Base-by-base conservation (phyloP, 2,888 invertebrate genomes). In the Eucera pruinosa region DNA sequence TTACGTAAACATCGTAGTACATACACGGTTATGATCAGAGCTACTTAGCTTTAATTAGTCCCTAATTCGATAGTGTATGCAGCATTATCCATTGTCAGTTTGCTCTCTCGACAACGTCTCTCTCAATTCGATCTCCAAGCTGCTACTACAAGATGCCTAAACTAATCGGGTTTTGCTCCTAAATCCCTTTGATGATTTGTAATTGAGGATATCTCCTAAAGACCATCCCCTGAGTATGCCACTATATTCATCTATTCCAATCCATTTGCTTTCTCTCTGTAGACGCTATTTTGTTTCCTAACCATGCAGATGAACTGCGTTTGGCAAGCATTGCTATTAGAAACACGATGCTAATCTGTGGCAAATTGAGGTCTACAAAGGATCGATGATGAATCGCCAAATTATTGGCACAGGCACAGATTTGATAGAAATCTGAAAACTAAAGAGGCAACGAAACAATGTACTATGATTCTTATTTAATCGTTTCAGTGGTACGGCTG, bases 131-230 rank as follows among this genome's bases (percentile, higher is more conserved):
- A 81, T 74, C 62, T 75, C 74, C 47, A 39, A 45, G 43, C 57
- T 45, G 65, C 41, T 54, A 39, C 61, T 81, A 60, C 72, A 65
- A 76, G 79, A 80, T 85, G 78, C 77, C 75, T 76, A 86, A 86
- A 84, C 80, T 85, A 85, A 85, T 86, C 77, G 75, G 78, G 68
- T 64, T 61, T 81, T 78, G 72, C 72, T 78, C 60, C 76, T 65
- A 79, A 82, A 82, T 84, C 86, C 86, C 85, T 85, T 85, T 85
- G 85, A 85, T 75, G 78, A 79, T 85, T 80, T 84, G 74, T 75
- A 82, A 82, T 78, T 76, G 80, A 80, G 81, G 77, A 79, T 79
- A 82, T 82, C 80, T 84, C 73, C 67, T 81, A 87, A 82, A 80
- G 76, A 70, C 73, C 50, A 41, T 57, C 58, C 43, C 30, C 20